Evolutionary conservation across 2,113 vertebrate genomes (phyloP), one percentile per base, ranked within the genome.

Genomic region (Puntigrus tetrazona): DNA sequence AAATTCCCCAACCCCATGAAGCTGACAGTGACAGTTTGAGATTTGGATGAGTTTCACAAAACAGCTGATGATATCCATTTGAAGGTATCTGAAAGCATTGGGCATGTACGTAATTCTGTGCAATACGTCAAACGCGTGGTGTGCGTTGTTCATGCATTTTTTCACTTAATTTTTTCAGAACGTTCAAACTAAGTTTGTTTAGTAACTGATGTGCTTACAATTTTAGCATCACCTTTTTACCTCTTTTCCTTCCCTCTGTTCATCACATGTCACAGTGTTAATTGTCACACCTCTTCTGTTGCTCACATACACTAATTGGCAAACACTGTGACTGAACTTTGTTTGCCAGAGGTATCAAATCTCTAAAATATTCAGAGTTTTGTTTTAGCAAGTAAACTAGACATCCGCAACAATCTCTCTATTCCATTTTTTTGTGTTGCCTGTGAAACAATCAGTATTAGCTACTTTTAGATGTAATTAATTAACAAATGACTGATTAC

Each of bases 1-100:
- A 77, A 77, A 77, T 77, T 50, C 25, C 45, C 13, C 41, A 74
- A 8, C 41, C 47, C 70, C 41, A 75, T 31, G 43, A 75, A 18
- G 16, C 31, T 47, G 25, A 75, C 14, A 29, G 14, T 0, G 3
- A 67, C 29, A 34, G 69, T 72, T 47, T 43, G 7, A 47, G 13
- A 47, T 75, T 18, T 18, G n/a, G 9, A 41, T 70, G 20, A 36
- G 18, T 13, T 47, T 45, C 76, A 25, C 52, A 27, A 36, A 78
- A 34, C 55, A 78, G 52, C 52, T 41, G 22, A n/a, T n/a, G 57
- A 29, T 38, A 18, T 18, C 1, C 10, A 34, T 57, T 25, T 77
- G 8, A 14, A 77, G 47, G 11, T 1, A 16, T 18, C 34, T 70
- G 34, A 70, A 70, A 38, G 38, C 34, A n/a, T 11, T 5, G 0